A percentile compares a stretch with the other conserved stretches of the same genome.
Evolutionary conservation across 35 echinoderm and acorn worm species (phyloP).

Genomic region (Strongylocentrotus purpuratus): DNA sequence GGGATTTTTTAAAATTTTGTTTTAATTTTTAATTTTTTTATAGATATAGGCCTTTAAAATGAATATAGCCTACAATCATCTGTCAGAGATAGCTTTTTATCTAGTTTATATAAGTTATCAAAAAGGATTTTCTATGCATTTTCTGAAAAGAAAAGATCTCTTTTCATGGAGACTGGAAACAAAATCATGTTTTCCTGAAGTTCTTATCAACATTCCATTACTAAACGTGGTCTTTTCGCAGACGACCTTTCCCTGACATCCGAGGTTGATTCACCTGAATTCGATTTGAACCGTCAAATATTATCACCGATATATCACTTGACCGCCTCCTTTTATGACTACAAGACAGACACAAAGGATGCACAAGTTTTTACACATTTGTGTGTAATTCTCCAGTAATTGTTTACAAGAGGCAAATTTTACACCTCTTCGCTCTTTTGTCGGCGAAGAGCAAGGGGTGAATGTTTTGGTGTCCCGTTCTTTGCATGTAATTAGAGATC

Average conservation of each 20-base stretch:
- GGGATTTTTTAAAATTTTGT: too few relatives aligned
- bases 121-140: background rate
- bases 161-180: background rate
- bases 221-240: background rate
- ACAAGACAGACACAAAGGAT: constrained; percentile 10
- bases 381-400: background rate
- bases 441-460: background rate
- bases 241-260: background rate
- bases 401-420: constrained; percentile 1
- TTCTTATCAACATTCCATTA: too few relatives aligned
- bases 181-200: too few relatives aligned
- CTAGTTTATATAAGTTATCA: too few relatives aligned
- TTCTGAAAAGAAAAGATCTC: background rate
- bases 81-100: too few relatives aligned
- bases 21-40: too few relatives aligned
- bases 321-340: background rate
- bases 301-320: constrained; percentile 11
- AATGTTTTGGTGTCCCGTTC: constrained; percentile 35
- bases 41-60: too few relatives aligned
- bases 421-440: background rate
- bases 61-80: too few relatives aligned
- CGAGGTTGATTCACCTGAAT: constrained; percentile 1
- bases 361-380: constrained; percentile 10
- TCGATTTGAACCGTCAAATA: background rate
- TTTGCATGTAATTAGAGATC: constrained; percentile 40